Percentiles rank a stretch among this genome's conserved stretches.
phyloP scores from a whole-genome alignment of 2,797 vertebrate species.

The Trachops cirrhosus region DNA sequence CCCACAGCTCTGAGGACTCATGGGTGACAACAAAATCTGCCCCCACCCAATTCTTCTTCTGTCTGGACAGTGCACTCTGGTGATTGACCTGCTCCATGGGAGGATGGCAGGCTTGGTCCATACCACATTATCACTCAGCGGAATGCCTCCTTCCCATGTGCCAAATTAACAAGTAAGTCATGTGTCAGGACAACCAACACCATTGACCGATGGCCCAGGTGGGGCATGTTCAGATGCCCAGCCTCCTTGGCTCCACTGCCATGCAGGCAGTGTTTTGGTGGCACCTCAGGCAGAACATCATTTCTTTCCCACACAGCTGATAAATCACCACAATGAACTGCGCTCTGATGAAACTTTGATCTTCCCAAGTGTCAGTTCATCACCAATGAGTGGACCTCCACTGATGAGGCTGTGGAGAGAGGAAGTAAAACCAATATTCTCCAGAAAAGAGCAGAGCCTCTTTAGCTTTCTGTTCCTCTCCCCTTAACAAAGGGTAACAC shows the following conservation, averaged over 20 bases:
- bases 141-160: constrained; percentile 56
- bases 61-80: constrained; percentile 34
- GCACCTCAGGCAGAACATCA: constrained; percentile 60
- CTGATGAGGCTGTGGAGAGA: constrained; percentile 51
- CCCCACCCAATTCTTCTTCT: rapidly evolving
- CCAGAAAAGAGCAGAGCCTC: not conserved
- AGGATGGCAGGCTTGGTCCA: not conserved
- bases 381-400: not conserved
- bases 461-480: not conserved
- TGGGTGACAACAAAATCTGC: not conserved
- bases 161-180: constrained; percentile 41
- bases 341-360: constrained; percentile 63
- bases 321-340: constrained; percentile 67
- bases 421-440: constrained; percentile 31
- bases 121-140: constrained; percentile 40
- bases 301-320: constrained; percentile 64
- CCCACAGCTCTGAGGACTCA: constrained; percentile 30
- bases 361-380: constrained; percentile 52
- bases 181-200: constrained; percentile 32
- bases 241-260: constrained; percentile 26
- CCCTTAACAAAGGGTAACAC: not conserved
- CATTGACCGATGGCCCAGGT: constrained; percentile 34
- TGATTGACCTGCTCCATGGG: not conserved
- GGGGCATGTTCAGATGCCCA: not conserved
- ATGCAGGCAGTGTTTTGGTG: constrained; percentile 34